Evolutionary conservation across 1,140 invertebrate species (phyloP), one percentile per base, ranked within the genome.

Genomic region (Bombus confusus): DNA sequence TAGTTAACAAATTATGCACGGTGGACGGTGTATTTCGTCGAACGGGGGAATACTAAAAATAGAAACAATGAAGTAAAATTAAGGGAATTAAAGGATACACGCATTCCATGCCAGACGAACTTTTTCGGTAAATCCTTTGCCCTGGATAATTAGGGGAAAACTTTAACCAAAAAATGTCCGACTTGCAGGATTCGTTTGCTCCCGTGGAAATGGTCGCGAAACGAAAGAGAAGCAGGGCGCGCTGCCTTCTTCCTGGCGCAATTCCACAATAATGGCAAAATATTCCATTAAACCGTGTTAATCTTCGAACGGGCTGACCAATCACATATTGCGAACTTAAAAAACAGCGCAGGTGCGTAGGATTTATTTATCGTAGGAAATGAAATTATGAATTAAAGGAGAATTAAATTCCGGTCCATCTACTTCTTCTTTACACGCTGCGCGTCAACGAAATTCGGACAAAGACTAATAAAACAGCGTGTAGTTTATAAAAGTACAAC

Each of bases 91-190:
- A 59, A 9, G 39, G 52, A 47, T 62, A 37, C 52, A 31, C 37
- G 69, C n/a, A 34, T 52, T 43, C 69, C 62, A 9, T 3, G 77
- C 18, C 12, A n/a, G 52, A 31, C 41, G 2, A 43, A 76, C 80
- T 76, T 83, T 75, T 47, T 62, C 69, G 10, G 41, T 75, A 75
- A 41, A 75, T 64, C 15, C 72, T 39, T 28, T 34, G 22, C 25
- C 41, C 43, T 22, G 59, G 80, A 83, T 83, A 83, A 76, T 83
- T 83, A 83, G 59, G 25, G 28, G 79, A 75, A 59, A 59, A 81
- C 80, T 83, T 83, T 31, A 41, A 37, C 72, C 41, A 68, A 52
- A 68, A 75, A 66, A 47, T 68, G 22, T 74, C 72, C 34, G 18
- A 43, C 59, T 83, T 76, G 12, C 31, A 34, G 28, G 43, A 66